A percentile compares a stretch with the other conserved stretches of the same genome.
phyloP scores from a whole-genome alignment of 2,888 invertebrate genomes.

The Stenolophus ochropezus region DNA sequence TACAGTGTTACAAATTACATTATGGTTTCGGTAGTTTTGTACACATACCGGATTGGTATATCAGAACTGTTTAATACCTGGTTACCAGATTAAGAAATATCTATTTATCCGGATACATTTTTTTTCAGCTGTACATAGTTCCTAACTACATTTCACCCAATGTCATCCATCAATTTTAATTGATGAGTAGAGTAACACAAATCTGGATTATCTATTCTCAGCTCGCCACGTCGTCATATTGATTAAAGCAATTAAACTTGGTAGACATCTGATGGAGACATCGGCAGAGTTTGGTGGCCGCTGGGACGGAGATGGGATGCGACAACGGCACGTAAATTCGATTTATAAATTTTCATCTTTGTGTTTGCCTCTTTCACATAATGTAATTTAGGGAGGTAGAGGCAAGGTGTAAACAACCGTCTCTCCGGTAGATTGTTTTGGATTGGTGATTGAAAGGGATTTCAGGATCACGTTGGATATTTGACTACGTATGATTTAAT shows the following conservation, averaged over 20 bases:
- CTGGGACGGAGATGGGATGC: neutral
- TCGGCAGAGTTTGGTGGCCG: neutral
- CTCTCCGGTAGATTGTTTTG: neutral
- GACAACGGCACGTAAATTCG: constrained; percentile 28
- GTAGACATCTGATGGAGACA: neutral
- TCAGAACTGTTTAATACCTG: no score
- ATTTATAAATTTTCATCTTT: constrained; percentile 41
- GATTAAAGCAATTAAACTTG: neutral
- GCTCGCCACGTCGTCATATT: neutral
- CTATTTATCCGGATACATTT: no score
- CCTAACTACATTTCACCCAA: no score
- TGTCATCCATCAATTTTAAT: no score
- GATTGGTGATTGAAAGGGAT: neutral
- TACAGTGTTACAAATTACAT: no score
- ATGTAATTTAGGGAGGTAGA: constrained; percentile 20
- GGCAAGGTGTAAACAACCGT: neutral
- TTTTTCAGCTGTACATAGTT: no score
- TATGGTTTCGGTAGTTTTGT: no score
- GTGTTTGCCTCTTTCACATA: constrained; percentile 8
- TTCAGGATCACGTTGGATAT: neutral
- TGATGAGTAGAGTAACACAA: no score
- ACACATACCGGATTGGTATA: no score
- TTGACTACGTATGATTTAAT: no score
- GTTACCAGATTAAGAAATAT: no score
- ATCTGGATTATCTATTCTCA: neutral